A percentile compares a stretch with the other conserved stretches of the same genome.
These are phyloP conservation scores for Trichonephila inaurata DNA, from an alignment of 1,140 invertebrate genomes.

Conservation along the genomic window DNA sequence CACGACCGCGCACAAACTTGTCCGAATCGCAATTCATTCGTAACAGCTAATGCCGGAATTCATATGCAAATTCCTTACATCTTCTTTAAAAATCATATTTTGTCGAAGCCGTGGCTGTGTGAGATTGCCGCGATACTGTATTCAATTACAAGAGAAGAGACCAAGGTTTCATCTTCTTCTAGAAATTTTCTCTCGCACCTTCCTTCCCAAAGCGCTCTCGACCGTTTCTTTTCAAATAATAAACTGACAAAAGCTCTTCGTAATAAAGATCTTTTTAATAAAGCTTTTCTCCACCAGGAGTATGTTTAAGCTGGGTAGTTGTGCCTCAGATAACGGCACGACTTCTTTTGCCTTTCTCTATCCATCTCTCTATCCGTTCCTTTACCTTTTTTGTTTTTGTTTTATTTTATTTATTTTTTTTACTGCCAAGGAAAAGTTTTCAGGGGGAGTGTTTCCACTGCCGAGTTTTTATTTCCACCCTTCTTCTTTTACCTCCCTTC, in stretches of 20 bases:
- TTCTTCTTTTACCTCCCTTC: not conserved
- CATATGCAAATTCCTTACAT: conserved; percentile 68
- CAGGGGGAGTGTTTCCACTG: conserved; percentile 43
- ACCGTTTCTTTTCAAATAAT: conserved; percentile 76
- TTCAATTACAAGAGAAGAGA: conserved; percentile 61
- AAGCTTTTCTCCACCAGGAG: conserved; percentile 46
- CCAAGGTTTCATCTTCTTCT: conserved; percentile 40
- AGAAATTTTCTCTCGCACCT: conserved; percentile 47
- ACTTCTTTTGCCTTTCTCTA: not conserved
- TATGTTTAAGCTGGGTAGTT: conserved; percentile 63
- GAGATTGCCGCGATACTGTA: conserved; percentile 34
- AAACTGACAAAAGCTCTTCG: conserved; percentile 75
- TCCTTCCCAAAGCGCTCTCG: conserved; percentile 39
- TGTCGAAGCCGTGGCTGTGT: conserved; percentile 8
- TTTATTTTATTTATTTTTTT: not conserved
- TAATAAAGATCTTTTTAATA: conserved; percentile 77
- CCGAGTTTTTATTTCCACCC: conserved; percentile 31
- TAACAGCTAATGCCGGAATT: conserved; percentile 65
- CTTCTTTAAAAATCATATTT: conserved; percentile 74
- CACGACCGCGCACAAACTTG: conserved; percentile 47
- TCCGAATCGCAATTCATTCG: conserved; percentile 33
- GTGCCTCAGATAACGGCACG: conserved; percentile 15
- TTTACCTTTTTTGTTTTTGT: not conserved
- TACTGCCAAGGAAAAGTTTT: conserved; percentile 57
- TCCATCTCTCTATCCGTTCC: not conserved